A percentile compares a stretch with the other conserved stretches of the same genome.
Conservation (phyloP, 2,113 vertebrate species). For the Festucalex cinctus region DNA sequence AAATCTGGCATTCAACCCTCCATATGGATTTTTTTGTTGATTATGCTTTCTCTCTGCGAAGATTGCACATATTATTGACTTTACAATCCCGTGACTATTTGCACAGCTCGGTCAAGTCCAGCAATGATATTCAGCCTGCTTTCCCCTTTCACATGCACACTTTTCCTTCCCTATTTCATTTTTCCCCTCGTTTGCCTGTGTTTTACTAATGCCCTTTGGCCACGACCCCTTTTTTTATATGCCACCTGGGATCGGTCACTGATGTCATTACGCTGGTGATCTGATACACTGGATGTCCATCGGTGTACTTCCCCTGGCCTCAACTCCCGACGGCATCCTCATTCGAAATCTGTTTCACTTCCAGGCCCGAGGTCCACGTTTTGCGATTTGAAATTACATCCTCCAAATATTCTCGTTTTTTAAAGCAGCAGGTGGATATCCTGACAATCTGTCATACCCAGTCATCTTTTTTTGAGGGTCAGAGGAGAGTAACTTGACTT, state of each 20-base stretch:
- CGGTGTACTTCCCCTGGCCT: slow-evolving; percentile 68
- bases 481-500: slow-evolving; percentile 75
- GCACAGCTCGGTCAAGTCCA: slow-evolving; percentile 59
- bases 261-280: slow-evolving; percentile 74
- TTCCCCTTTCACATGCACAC: slow-evolving; percentile 53
- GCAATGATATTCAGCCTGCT: slow-evolving; percentile 53
- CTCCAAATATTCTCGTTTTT: slow-evolving; percentile 55
- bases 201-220: slow-evolving; percentile 53
- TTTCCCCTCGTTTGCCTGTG: slow-evolving; percentile 36
- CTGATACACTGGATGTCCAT: slow-evolving; percentile 66
- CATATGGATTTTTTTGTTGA: slow-evolving; percentile 78
- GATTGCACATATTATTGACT: slow-evolving; percentile 77
- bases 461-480: slow-evolving; percentile 66
- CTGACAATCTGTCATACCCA: slow-evolving; percentile 60
- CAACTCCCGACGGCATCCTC: slow-evolving; percentile 64
- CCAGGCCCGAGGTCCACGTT: slow-evolving; percentile 69
- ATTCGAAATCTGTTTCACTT: slow-evolving; percentile 70
- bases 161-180: slow-evolving; percentile 48
- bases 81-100: slow-evolving; percentile 75
- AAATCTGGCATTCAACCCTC: slow-evolving; percentile 75
- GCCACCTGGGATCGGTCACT: slow-evolving; percentile 70
- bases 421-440: slow-evolving; percentile 46
- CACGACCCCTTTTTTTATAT: slow-evolving; percentile 51
- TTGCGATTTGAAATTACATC: slow-evolving; percentile 61
- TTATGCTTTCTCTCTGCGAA: slow-evolving; percentile 70